Percentiles rank a stretch among this genome's conserved stretches.
These are phyloP conservation scores for Pongo abelii DNA, from an alignment of 2,113 vertebrate genomes.

Conservation along the genomic window DNA sequence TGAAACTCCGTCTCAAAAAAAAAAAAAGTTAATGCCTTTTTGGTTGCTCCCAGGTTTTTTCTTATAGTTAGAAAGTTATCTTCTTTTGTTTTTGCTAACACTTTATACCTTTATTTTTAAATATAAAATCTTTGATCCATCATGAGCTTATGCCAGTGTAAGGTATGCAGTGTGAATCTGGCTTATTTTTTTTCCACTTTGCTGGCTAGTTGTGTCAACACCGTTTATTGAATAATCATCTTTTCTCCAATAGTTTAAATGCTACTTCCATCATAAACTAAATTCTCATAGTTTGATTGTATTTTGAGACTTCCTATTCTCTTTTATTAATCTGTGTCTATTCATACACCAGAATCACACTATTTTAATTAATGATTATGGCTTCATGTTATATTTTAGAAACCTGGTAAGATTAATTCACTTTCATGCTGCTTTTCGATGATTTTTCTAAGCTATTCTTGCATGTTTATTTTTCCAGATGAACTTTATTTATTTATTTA, in stretches of 20 bases:
- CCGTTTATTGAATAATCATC: not conserved
- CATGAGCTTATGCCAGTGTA: not conserved
- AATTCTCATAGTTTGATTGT: not conserved
- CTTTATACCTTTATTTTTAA: conserved; percentile 33
- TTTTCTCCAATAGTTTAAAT: conserved; percentile 6
- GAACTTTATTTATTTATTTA: not conserved
- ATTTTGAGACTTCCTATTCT: not conserved
- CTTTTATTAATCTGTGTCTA: not conserved
- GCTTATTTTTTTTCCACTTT: not conserved
- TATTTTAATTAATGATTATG: not conserved
- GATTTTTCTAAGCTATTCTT: conserved; percentile 34
- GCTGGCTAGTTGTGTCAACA: not conserved
- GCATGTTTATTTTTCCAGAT: conserved; percentile 42
- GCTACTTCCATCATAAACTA: not conserved
- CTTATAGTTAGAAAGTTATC: not conserved
- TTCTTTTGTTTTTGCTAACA: not conserved
- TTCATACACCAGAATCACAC: not conserved
- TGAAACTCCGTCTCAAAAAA: no score
- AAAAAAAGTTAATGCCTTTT: not conserved
- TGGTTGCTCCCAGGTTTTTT: not conserved
- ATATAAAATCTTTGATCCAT: not conserved
- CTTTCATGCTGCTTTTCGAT: not conserved
- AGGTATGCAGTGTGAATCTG: not conserved
- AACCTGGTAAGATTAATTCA: not conserved
- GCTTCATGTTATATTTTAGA: conserved; percentile 12